Base-by-base conservation (phyloP, 2,797 vertebrate genomes). In the Pipistrellus pygmaeus region DNA sequence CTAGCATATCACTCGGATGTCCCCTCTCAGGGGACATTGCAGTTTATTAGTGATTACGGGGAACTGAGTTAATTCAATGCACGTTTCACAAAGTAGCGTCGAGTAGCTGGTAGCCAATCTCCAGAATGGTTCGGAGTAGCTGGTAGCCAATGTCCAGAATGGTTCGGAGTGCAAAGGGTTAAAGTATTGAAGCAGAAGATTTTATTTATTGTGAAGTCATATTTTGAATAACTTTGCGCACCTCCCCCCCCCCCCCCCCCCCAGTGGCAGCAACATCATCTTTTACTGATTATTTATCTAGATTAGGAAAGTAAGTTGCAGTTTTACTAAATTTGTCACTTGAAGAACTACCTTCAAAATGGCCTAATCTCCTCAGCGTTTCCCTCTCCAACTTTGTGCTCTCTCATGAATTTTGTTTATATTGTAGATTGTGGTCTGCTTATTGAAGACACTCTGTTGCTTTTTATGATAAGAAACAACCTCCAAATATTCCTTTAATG, bases 241-340 rank as follows among this genome's bases (percentile, higher is more conserved):
- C 3, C 17, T 18, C 53, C 48, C 48, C 15, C 4, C 89, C 60
- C 78, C 82, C 10, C 46, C 12, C 44, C 17, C n/a, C n/a, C n/a
- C n/a, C n/a, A 57, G 64, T n/a, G 30, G 72, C 0, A 2, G 88
- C 13, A 0, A 44, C 66, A 64, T 96, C 97, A 96, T 97, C 94
- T 48, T 90, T 73, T 77, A 71, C 38, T 77, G 75, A 81, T 94
- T 95, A 38, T 97, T 98, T 97, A 94, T 69, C 60, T 78, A 53
- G 51, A 53, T 20, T 53, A 53, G 51, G 51, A 96, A 95, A 92
- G 94, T 92, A 96, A 97, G 97, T 94, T 90, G 66, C 76, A 1
- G 55, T 69, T 90, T 97, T 97, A 93, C 76, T 95, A 95, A 97
- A 96, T 91, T 94, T 97, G 88, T 93, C 81, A 95, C 68, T 89